phyloP scores from a whole-genome alignment of 2,113 vertebrate genomes.

The Pollachius pollachius region DNA sequence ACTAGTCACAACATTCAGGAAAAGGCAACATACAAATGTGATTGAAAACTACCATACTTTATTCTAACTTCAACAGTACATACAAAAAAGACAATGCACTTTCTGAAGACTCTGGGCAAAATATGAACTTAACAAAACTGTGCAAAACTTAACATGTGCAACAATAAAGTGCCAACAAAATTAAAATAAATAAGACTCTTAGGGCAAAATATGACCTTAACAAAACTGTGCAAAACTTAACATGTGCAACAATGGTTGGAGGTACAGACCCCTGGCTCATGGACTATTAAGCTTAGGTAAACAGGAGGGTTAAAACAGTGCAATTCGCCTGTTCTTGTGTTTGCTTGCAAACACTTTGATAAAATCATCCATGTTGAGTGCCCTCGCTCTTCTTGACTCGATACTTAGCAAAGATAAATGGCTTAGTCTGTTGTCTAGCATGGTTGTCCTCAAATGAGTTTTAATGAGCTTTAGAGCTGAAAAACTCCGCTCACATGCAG shows the following conservation, averaged over 20 bases:
- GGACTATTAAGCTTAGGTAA: too few species aligned
- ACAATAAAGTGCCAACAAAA: too few species aligned
- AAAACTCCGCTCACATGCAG: conserved; percentile 9
- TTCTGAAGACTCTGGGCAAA: not conserved
- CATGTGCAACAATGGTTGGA: not conserved
- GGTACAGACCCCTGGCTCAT: too few species aligned
- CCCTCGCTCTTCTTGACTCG: not conserved
- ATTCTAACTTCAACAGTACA: not conserved
- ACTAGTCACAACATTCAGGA: conserved; percentile 7
- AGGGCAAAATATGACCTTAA: not conserved
- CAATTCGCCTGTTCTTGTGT: not conserved
- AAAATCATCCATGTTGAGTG: conserved; percentile 8
- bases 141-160: not conserved
- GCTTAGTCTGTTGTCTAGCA: conserved; percentile 13
- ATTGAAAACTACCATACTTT: conserved; percentile 1
- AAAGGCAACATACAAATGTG: not conserved
- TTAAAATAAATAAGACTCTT: too few species aligned
- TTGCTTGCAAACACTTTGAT: not conserved
- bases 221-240: not conserved
- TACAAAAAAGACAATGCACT: not conserved
- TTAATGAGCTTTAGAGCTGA: conserved; percentile 4
- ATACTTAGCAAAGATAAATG: conserved; percentile 14
- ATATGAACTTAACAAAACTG: not conserved
- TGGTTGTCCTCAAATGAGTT: conserved; percentile 11
- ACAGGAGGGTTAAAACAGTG: not conserved